Base-by-base conservation (phyloP, 1,140 invertebrate genomes). In the Heliconius hermathena region DNA sequence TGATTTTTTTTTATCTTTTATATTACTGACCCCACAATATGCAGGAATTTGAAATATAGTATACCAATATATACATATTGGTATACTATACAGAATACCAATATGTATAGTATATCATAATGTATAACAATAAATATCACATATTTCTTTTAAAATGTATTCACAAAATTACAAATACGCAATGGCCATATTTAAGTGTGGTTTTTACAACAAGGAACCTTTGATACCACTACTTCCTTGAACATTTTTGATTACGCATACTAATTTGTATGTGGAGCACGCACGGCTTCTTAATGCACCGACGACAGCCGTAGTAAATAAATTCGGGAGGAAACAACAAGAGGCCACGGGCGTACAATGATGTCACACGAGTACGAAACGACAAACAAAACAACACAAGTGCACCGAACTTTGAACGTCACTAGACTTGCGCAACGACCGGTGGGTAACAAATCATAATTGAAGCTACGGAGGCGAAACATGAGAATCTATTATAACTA, bases 381-480 rank as follows among this genome's bases (percentile, higher is more conserved):
- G 71, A 74, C 78, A 60, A 81, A 77, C 54, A 81, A 73, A 78
- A 72, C 70, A 72, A 70, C 73, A 49, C 74, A 81, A 88, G 86
- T 86, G 83, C 87, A 88, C 84, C 83, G 90, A 90, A 87, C 89
- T 84, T 82, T 80, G 74, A 66, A 84, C 86, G 71, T 54, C 54
- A 74, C 46, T 66, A 89, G 75, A 85, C 85, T 91, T 91, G 88
- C 87, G 90, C 89, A 91, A 82, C 82, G 77, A 72, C 76, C 84
- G 83, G 85, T 87, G 87, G 88, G 87, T 88, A 91, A 92, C 87
- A 87, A 86, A 89, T 66, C 26, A 66, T 89, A 91, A 90, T 93
- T 89, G 90, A 90, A 81, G 83, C 87, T 87, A 91, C 88, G 88
- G 87, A 91, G 83, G 88, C 83, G 85, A 89, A 93, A 88, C 85